Evolutionary conservation across 2,888 invertebrate genomes (phyloP), one percentile per base, ranked within the genome.

Genomic region (Tetranychus truncatus): DNA sequence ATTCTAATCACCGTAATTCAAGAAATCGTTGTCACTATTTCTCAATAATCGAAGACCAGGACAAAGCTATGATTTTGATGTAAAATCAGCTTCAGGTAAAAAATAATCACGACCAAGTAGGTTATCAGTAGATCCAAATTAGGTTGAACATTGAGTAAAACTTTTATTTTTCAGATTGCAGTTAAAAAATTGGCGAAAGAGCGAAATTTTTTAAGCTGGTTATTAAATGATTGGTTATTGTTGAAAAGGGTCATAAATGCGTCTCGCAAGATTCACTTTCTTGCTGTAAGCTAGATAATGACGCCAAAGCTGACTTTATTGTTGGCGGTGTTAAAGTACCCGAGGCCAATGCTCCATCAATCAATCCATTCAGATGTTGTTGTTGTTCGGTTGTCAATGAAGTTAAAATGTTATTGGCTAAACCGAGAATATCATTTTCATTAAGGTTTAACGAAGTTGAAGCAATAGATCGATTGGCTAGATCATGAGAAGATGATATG

Each of bases 311-410:
- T 46, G 73, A 71, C 55, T 74, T 75, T 24, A 75, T 18, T 7
- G 74, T 75, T 45, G 75, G 75, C 67, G 74, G 69, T 44, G 75
- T 55, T 20, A 73, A 34, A 46, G 67, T 66, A 20, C 46, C 69
- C 6, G 75, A 75, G 46, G 75, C 75, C 20, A 75, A 66, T 20
- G 75, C 74, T 34, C 74, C 75, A 46, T 75, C 75, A 67, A 75
- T 75, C n/a, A 75, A 45, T 72, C 75, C 75, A 55, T 75, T 75
- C 7, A 75, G 71, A 67, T 75, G 73, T 75, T 75, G 73, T 34
- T 73, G 73, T 55, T 75, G 75, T 74, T 75, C 75, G 6, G 66
- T 67, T 1, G 75, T 75, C 21, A 75, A 65, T n/a, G 73, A 66
- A 15, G 65, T 45, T 20, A 73, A 34, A 73, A 73, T 55, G 21